Evolutionary conservation across 53 echinoderm and acorn worm genomes (phyloP), one percentile per base, ranked within the genome.

Genomic region (Hippasteria phrygiana): DNA sequence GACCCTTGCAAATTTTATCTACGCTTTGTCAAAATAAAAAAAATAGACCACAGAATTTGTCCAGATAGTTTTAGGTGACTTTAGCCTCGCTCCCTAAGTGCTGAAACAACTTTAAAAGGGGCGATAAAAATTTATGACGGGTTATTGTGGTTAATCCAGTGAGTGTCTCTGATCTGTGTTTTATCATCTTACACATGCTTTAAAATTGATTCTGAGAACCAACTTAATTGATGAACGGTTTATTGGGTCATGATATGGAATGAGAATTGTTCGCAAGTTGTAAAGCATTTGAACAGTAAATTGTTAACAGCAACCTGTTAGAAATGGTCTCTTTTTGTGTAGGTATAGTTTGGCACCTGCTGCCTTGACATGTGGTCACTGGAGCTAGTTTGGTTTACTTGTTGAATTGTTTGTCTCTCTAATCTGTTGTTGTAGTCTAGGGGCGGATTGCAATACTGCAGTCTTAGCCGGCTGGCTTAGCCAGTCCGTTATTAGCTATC

Each of bases 111-210:
- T 64, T 64, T 28, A 32, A 46, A 65, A 48, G 82, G 43, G 64
- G 66, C 45, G 31, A 65, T 82, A 82, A 82, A 82, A 82, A 45
- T 65, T 82, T 63, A 82, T 65, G 82, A 46, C 43, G 45, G 82
- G 63, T 82, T 43, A 31, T 82, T 65, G 8, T 31, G 17, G 45
- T 45, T 32, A 65, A 31, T 46, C 33, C 66, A 43, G 10, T 18
- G 16, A 65, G 16, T 82, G 14, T 24, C 27, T 14, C 14, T 77
- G 11, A 74, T 26, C 40, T 74, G 45, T 74, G 42, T 11, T 74
- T 74, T 74, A 74, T 45, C 74, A 46, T 42, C 0, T 43, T 22
- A 62, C 9, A 13, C 37, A 18, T 9, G 10, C 13, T 59, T 39
- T 62, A 17, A 8, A 79, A 33, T 56, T 79, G 45, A 26, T 39